Evolutionary conservation across 2,113 vertebrate species (phyloP).

Genomic region (Indicator indicator): DNA sequence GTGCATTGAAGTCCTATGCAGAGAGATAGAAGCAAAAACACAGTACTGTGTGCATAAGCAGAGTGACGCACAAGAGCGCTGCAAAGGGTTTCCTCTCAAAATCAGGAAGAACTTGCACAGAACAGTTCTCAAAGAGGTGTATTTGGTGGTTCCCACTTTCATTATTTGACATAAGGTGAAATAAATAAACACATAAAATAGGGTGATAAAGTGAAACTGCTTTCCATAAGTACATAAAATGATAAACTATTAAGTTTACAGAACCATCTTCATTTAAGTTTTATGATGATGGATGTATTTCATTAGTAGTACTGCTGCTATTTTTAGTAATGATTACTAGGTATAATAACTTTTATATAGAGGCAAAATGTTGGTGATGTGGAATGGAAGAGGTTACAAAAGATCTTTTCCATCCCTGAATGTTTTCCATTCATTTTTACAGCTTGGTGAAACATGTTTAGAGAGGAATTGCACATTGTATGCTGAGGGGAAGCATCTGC

Average conservation of each 20-base stretch:
- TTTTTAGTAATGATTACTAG: conserved; percentile 2
- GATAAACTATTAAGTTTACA: not conserved
- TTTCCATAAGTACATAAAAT: not conserved
- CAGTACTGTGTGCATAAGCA: not conserved
- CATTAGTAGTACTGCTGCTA: not conserved
- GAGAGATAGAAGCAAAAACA: not conserved
- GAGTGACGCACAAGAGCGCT: not conserved
- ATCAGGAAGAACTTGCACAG: not conserved
- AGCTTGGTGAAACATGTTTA: not conserved
- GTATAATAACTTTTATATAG: not conserved
- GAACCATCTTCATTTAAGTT: not conserved
- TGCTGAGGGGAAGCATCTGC: not conserved
- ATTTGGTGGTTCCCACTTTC: not conserved
- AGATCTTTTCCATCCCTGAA: not conserved
- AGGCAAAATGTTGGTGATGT: not conserved
- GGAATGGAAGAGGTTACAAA: not conserved
- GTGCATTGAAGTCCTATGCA: not conserved
- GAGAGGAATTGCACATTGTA: not conserved
- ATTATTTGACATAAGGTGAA: not conserved
- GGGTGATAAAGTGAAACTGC: not conserved
- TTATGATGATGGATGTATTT: not conserved
- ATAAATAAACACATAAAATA: not conserved
- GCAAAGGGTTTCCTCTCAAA: not conserved
- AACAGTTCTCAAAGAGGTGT: not conserved
- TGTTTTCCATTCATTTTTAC: not conserved